phyloP scores from a whole-genome alignment of 2,888 invertebrate genomes.

The Philopedon plagiatum region DNA sequence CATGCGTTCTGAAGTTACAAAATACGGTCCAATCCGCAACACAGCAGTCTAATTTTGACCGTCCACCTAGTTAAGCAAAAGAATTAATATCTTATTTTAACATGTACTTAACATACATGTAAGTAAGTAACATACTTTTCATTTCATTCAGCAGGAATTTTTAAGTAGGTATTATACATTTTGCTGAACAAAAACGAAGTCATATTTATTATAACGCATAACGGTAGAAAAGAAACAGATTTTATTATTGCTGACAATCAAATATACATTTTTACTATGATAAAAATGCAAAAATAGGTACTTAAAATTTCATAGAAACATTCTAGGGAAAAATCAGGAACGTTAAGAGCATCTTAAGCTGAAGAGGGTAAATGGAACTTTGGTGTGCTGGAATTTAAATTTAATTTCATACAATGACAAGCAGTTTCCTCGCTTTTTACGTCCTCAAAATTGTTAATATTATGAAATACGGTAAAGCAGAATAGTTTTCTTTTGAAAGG shows the following conservation, averaged over 20 bases:
- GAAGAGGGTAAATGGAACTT: constrained; percentile 16
- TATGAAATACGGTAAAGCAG: not conserved
- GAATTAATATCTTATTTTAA: no score
- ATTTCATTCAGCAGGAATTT: no score
- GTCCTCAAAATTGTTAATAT: not conserved
- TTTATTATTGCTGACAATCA: not conserved
- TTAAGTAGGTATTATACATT: no score
- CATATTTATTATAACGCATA: no score
- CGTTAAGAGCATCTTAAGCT: constrained; percentile 14
- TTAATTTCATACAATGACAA: constrained; percentile 11
- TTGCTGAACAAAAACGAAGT: no score
- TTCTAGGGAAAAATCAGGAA: constrained; percentile 7
- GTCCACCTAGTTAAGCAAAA: no score
- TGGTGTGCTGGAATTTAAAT: constrained; percentile 8
- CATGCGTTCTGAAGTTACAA: no score
- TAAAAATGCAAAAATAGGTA: constrained; percentile 10
- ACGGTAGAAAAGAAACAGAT: no score
- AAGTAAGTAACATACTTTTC: no score
- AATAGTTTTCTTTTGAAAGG: not conserved
- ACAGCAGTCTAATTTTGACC: no score
- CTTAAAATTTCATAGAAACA: constrained; percentile 9
- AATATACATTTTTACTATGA: not conserved
- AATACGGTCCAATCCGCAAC: no score
- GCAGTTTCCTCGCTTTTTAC: not conserved
- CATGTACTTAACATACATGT: no score